Evolutionary conservation across 2,797 vertebrate genomes (phyloP), one percentile per base, ranked within the genome.

Genomic region (Amblyopsis hoosieri): DNA sequence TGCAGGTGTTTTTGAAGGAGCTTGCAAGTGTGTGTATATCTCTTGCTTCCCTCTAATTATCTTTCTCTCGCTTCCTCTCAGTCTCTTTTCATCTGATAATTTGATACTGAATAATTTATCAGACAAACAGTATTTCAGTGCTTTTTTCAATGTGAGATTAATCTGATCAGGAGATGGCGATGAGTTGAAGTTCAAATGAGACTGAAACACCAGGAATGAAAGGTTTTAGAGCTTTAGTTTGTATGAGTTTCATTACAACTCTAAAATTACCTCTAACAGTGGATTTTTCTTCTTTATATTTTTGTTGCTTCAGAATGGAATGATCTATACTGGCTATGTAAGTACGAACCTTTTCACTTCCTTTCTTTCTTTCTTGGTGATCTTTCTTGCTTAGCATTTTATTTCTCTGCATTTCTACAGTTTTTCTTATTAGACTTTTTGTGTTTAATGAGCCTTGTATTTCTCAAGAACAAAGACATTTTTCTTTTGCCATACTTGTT

Each of bases 241-340:
- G 12, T 12, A 12, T 15, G 13, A n/a, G 54, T n/a, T 42, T 42
- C 33, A 37, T 8, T 54, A 3, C 10, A 2, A n/a, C 29, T 42
- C 33, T 37, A 11, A 52, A 10, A 10, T 11, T 12, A 51, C 54
- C 13, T 14, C n/a, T 15, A 51, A 19, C 9, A 19, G 60, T 76
- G 7, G 60, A 58, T 74, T 23, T 74, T 75, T 42, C 64, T 49
- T 70, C 29, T 58, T 42, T 51, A 45, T 57, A 69, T 57, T 82
- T 60, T 67, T 42, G 23, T 60, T 64, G 69, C 66, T 53, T 64
- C 89, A 95, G 93, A 95, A 94, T 87, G 94, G 94, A 91, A 92
- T 94, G 86, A 92, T 93, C 90, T 96, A 94, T 91, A 93, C 93
- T 89, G 94, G 91, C 91, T 95, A 95, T 88, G 94, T 94, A 91